phyloP scores from a whole-genome alignment of 2,888 invertebrate genomes.

The Sphaerophoria rueppellii region DNA sequence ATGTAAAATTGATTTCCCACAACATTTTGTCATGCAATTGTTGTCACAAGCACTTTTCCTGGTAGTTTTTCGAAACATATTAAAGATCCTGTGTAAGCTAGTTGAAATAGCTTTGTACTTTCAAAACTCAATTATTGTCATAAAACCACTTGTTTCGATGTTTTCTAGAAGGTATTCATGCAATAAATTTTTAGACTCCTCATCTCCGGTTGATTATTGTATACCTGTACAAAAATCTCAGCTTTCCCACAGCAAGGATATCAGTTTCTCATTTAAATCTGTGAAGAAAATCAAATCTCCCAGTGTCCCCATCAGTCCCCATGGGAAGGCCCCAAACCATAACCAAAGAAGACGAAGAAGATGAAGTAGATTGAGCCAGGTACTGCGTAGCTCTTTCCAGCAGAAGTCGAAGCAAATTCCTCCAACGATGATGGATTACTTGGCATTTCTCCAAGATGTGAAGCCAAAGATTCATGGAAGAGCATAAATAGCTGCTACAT shows the following conservation, averaged over 20 bases:
- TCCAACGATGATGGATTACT: conserved; percentile 62
- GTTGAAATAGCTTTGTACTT: conserved; percentile 26
- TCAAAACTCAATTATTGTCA: conserved; percentile 48
- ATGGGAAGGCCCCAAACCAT: conserved; percentile 25
- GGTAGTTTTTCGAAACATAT: conserved; percentile 2
- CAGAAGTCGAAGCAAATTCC: conserved; percentile 38
- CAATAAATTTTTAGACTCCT: conserved; percentile 44
- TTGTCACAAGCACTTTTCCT: not conserved
- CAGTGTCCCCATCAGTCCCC: conserved; percentile 1
- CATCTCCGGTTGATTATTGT: too few species aligned
- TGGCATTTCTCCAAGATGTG: conserved; percentile 61
- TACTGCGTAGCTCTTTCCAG: not conserved
- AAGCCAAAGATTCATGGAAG: conserved; percentile 37
- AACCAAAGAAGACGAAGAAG: conserved; percentile 39
- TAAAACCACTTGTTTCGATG: conserved; percentile 48
- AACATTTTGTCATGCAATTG: not conserved
- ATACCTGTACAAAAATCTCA: conserved; percentile 31
- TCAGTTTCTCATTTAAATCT: conserved; percentile 65
- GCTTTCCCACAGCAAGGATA: conserved; percentile 56
- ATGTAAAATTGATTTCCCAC: conserved; percentile 28
- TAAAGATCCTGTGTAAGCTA: not conserved
- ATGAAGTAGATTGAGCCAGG: conserved; percentile 1
- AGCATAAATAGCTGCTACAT: conserved; percentile 7
- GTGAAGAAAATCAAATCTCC: conserved; percentile 63
- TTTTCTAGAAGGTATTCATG: conserved; percentile 26